Evolutionary conservation across 2,888 invertebrate species (phyloP).

Genomic region (Helobdella robusta): DNA sequence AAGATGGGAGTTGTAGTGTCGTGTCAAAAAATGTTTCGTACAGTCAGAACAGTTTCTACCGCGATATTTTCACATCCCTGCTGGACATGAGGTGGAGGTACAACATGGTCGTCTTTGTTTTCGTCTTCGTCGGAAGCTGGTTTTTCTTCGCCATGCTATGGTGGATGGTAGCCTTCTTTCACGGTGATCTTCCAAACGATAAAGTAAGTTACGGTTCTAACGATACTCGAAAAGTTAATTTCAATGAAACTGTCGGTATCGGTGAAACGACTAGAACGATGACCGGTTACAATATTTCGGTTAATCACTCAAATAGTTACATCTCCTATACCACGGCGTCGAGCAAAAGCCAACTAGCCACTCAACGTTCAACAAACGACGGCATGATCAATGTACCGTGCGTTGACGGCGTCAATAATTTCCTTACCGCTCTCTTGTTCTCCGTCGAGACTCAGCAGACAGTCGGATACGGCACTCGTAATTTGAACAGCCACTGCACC

Average conservation of each 20-base stretch:
- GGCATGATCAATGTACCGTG: conserved; percentile 40
- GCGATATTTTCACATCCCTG: conserved; percentile 55
- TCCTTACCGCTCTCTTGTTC: conserved; percentile 84
- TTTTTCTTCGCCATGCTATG: conserved; percentile 80
- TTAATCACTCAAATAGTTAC: not conserved
- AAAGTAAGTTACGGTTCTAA: too few relatives aligned
- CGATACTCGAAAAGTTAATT: conserved; percentile 74
- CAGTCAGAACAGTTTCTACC: conserved; percentile 78
- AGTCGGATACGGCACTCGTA: conserved; percentile 76
- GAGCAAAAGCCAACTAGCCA: too few relatives aligned
- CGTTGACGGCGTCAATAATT: conserved; percentile 65
- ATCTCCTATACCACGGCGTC: not conserved
- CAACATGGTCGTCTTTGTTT: conserved; percentile 50
- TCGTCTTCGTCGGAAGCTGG: conserved; percentile 69
- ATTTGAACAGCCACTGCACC: conserved; percentile 81
- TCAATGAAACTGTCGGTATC: not conserved
- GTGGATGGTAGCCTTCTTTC: conserved; percentile 86
- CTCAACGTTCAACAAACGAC: too few relatives aligned
- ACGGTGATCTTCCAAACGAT: conserved; percentile 64
- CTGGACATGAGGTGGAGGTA: conserved; percentile 54
- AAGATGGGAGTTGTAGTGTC: conserved; percentile 95
- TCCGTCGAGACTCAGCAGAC: conserved; percentile 94
- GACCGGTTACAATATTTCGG: too few relatives aligned
- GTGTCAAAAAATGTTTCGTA: conserved; percentile 88
- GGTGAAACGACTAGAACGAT: not conserved